phyloP scores from a whole-genome alignment of 2,113 vertebrate genomes.

The Eulemur macaco region DNA sequence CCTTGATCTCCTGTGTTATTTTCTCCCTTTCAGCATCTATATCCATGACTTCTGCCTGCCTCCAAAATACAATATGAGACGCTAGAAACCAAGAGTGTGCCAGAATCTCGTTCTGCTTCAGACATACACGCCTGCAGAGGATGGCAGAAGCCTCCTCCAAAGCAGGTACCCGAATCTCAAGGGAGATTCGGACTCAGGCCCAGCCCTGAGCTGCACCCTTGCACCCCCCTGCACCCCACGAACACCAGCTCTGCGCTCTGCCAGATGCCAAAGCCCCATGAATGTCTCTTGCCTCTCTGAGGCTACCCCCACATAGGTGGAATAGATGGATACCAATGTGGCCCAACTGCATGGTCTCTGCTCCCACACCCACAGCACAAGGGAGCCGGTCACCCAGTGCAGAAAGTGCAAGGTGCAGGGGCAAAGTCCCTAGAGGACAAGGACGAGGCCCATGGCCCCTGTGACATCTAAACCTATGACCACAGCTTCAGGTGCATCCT shows the following conservation, averaged over 20 bases:
- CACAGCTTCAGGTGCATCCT: not conserved
- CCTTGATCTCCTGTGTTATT: slow-evolving; percentile 85
- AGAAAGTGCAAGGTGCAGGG: rapidly evolving
- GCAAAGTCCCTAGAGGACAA: not conserved
- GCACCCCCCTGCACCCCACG: not conserved
- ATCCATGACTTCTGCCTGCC: slow-evolving; percentile 48
- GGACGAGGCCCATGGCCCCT: rapidly evolving
- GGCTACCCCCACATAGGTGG: rapidly evolving
- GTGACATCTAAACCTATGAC: not conserved
- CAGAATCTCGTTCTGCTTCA: rapidly evolving
- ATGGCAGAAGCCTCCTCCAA: not conserved
- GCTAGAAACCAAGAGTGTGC: rapidly evolving
- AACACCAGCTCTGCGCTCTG: not conserved
- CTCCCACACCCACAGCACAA: no score
- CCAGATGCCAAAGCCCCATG: not conserved
- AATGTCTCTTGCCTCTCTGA: not conserved
- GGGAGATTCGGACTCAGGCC: not conserved
- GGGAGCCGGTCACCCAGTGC: not conserved
- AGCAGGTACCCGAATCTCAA: not conserved
- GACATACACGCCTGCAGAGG: rapidly evolving
- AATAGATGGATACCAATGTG: rapidly evolving
- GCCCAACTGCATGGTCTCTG: not conserved
- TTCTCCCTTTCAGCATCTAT: slow-evolving; percentile 82
- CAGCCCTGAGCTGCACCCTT: not conserved
- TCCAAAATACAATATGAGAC: rapidly evolving